phyloP scores from a whole-genome alignment of 2,888 invertebrate species.

The Conistra vaccinii region DNA sequence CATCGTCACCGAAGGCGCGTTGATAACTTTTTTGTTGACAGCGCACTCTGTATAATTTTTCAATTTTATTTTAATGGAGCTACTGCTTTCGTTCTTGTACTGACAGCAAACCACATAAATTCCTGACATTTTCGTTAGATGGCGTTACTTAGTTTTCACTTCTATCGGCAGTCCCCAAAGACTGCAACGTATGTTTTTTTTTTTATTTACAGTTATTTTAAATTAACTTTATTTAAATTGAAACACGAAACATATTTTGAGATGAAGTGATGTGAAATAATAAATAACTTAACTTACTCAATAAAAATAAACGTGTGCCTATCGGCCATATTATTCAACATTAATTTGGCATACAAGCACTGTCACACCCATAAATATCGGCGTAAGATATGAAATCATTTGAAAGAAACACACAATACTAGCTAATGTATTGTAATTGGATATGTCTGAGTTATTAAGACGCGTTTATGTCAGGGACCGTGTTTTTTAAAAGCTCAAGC shows the following conservation, averaged over 20 bases:
- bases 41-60: too few relatives aligned
- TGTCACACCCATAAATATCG: constrained; percentile 54
- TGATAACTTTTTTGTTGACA: too few relatives aligned
- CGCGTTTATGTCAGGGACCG: constrained; percentile 33
- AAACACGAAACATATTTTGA: background rate
- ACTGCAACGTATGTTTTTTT: too few relatives aligned
- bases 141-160: too few relatives aligned
- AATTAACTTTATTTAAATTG: too few relatives aligned
- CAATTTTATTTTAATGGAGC: too few relatives aligned
- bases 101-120: too few relatives aligned
- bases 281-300: background rate
- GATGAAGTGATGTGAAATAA: background rate
- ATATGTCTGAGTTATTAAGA: constrained; percentile 60
- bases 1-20: too few relatives aligned
- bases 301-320: background rate
- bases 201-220: too few relatives aligned
- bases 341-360: constrained; percentile 37
- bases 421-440: constrained; percentile 48
- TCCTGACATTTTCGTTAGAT: too few relatives aligned
- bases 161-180: too few relatives aligned
- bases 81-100: too few relatives aligned
- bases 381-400: constrained; percentile 40
- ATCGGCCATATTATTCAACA: background rate
- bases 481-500: constrained; percentile 42
- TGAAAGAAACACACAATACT: constrained; percentile 45